Conservation (phyloP, 2,888 invertebrate species). For the Dermolepida albohirtum region DNA sequence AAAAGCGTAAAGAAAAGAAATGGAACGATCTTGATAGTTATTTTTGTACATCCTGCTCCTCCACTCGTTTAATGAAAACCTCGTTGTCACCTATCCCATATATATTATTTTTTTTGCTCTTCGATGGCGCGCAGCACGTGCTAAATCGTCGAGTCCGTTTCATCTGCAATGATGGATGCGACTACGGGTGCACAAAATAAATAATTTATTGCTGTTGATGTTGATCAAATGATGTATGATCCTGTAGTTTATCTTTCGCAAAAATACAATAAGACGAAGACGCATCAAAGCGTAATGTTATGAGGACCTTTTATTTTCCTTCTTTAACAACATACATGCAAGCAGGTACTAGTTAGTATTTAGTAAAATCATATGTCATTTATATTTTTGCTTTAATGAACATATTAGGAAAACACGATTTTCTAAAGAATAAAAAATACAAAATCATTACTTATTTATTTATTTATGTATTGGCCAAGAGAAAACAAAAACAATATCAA, state of each 20-base stretch:
- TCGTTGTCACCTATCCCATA: constrained; percentile 32
- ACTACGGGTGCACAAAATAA: constrained; percentile 13
- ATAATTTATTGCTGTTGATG: constrained; percentile 19
- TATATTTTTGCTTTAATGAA: no score
- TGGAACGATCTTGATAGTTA: constrained; percentile 36
- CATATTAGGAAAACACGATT: no score
- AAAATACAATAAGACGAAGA: no score
- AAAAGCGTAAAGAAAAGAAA: not conserved
- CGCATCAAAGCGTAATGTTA: not conserved
- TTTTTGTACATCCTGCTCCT: constrained; percentile 45
- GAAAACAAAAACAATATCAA: no score
- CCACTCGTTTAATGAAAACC: constrained; percentile 38
- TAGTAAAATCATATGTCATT: no score
- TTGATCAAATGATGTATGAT: constrained; percentile 17
- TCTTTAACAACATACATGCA: not conserved
- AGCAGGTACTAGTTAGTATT: no score
- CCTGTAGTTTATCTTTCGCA: not conserved
- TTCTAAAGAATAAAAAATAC: no score
- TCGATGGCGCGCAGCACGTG: constrained; percentile 21
- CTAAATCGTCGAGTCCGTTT: constrained; percentile 36
- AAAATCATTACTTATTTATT: no score
- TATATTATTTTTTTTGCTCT: constrained; percentile 17
- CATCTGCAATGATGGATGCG: constrained; percentile 31
- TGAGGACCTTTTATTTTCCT: not conserved
- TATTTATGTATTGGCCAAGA: no score